These are phyloP conservation scores for Formica exsecta DNA, from an alignment of 1,140 invertebrate species.

Conservation along the genomic window DNA sequence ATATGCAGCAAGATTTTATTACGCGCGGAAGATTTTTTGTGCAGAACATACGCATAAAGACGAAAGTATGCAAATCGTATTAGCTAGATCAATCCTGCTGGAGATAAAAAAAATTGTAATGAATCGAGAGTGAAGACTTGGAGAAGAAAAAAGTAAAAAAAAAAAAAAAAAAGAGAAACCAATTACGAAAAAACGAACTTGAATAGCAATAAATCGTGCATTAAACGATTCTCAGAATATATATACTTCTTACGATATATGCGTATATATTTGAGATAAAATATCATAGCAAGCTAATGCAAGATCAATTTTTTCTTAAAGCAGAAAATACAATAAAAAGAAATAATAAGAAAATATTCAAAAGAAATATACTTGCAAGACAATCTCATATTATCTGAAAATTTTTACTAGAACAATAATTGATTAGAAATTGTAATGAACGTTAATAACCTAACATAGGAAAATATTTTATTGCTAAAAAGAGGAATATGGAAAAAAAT, in stretches of 20 bases:
- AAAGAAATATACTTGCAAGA: constrained; percentile 2
- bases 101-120: constrained; percentile 27
- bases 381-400: background rate
- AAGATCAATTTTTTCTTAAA: constrained; percentile 68
- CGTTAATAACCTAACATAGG: background rate
- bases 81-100: background rate
- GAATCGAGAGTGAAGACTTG: constrained; percentile 30
- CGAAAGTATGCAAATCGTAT: constrained; percentile 13
- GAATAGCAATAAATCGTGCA: constrained; percentile 80
- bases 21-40: background rate
- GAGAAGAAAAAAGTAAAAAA: constrained; percentile 73
- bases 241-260: constrained; percentile 82
- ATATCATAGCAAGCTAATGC: constrained; percentile 84
- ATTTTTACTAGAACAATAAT: constrained; percentile 4
- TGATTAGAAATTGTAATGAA: background rate
- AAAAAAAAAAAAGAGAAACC: constrained; percentile 79
- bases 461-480: background rate
- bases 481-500: background rate
- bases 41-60: background rate
- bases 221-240: constrained; percentile 85
- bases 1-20: background rate
- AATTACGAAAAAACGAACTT: constrained; percentile 85
- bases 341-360: constrained; percentile 23
- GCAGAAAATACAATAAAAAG: constrained; percentile 18
- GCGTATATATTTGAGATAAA: constrained; percentile 86